Evolutionary conservation across 2,113 vertebrate genomes (phyloP).

Genomic region (Arothron firmamentum): DNA sequence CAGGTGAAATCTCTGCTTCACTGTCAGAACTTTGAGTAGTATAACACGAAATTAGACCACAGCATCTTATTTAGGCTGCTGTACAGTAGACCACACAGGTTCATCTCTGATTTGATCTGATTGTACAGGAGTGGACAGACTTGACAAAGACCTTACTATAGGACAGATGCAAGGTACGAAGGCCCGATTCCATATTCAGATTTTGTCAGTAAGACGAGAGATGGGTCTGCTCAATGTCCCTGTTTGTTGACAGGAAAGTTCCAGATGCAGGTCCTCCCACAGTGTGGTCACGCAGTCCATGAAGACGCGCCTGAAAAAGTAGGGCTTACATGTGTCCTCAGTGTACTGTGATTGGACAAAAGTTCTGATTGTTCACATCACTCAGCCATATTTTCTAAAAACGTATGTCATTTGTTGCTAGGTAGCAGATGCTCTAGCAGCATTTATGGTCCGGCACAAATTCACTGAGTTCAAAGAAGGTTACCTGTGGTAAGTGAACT

Average conservation of each 20-base stretch:
- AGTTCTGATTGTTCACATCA: not conserved
- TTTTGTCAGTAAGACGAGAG: not conserved
- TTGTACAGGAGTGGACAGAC: constrained; percentile 89
- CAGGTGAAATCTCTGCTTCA: constrained; percentile 72
- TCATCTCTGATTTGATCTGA: constrained; percentile 10
- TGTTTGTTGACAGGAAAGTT: constrained; percentile 86
- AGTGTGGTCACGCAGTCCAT: constrained; percentile 98
- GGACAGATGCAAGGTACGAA: constrained; percentile 97
- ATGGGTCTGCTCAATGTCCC: not conserved
- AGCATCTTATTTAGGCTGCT: not conserved
- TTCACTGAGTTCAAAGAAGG: constrained; percentile 94
- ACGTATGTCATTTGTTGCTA: constrained; percentile 42
- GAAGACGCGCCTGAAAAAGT: constrained; percentile 98
- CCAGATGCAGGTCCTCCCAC: constrained; percentile 97
- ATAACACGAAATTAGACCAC: not conserved
- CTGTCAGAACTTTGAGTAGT: too few relatives aligned
- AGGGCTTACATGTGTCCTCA: constrained; percentile 20
- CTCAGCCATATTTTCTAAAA: not conserved
- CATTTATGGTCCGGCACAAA: constrained; percentile 95
- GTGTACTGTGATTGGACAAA: not conserved
- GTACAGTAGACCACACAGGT: constrained; percentile 11
- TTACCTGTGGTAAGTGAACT: constrained; percentile 86
- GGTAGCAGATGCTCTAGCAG: constrained; percentile 94
- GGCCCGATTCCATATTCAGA: not conserved
- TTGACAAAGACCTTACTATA: constrained; percentile 99